Percentiles rank a stretch among this genome's conserved stretches.
These are phyloP conservation scores for Thysanoteuthis rhombus DNA, from an alignment of 2,888 invertebrate genomes.

Conservation along the genomic window DNA sequence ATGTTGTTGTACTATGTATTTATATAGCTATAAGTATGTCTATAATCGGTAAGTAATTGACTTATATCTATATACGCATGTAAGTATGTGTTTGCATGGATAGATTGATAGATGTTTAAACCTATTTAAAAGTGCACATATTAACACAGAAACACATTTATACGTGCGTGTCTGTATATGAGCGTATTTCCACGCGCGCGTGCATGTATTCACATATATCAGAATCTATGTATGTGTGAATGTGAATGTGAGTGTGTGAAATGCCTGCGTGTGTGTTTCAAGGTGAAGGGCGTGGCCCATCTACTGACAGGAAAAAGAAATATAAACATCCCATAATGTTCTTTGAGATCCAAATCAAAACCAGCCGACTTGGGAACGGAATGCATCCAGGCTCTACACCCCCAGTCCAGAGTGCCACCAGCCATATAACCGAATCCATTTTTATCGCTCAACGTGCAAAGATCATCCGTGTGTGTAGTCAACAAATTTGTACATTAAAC, in stretches of 20 bases:
- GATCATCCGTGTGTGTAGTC: not conserved
- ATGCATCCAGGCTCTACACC: not conserved
- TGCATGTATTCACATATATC: not conserved
- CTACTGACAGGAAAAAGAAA: not conserved
- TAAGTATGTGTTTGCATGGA: no score
- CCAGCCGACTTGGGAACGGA: not conserved
- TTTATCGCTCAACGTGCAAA: not conserved
- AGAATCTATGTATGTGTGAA: not conserved
- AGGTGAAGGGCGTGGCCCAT: not conserved
- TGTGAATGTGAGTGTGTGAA: not conserved
- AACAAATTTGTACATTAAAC: not conserved
- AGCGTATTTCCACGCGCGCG: fast-evolving
- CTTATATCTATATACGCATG: no score
- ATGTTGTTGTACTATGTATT: no score
- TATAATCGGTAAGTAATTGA: no score
- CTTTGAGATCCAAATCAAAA: not conserved
- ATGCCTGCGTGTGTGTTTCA: not conserved
- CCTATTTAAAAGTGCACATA: no score
- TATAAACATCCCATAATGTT: not conserved
- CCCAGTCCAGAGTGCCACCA: not conserved
- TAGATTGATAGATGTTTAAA: no score
- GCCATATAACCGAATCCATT: not conserved
- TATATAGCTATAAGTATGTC: no score
- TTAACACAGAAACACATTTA: no score
- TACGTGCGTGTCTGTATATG: not conserved